Percentiles rank a stretch among this genome's conserved stretches.
phyloP scores from a whole-genome alignment of 2,113 vertebrate genomes.

The Leiothrix lutea region DNA sequence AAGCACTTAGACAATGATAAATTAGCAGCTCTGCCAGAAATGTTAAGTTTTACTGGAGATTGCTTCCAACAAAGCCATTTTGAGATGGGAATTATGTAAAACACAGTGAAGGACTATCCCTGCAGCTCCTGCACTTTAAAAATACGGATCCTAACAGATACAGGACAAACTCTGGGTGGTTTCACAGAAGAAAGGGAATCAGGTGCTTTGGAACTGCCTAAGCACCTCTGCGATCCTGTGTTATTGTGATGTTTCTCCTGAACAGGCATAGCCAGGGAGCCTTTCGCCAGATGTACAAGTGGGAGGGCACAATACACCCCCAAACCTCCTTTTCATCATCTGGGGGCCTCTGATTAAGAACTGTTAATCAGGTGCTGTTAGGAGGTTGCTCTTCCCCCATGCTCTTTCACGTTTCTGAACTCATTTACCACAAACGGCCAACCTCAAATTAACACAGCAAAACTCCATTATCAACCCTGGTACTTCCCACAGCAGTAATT shows the following conservation, averaged over 20 bases:
- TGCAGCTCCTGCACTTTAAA: not conserved
- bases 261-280: not conserved
- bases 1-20: not conserved
- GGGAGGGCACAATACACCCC: not conserved
- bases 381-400: not conserved
- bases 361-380: not conserved
- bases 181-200: not conserved
- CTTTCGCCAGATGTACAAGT: not conserved
- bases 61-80: not conserved
- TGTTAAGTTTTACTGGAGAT: not conserved
- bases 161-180: not conserved
- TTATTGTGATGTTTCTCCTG: accelerated
- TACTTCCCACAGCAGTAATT: not conserved
- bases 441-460: not conserved
- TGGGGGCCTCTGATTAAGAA: not conserved
- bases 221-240: not conserved
- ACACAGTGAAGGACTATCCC: not conserved
- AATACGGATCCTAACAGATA: not conserved
- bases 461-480: not conserved
- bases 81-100: not conserved
- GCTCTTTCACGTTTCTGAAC: not conserved
- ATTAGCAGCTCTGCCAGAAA: not conserved
- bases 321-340: not conserved
- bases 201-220: not conserved
- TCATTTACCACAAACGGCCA: not conserved